Evolutionary conservation across 2,888 invertebrate genomes (phyloP).

Genomic region (Pseudanteris insignis): DNA sequence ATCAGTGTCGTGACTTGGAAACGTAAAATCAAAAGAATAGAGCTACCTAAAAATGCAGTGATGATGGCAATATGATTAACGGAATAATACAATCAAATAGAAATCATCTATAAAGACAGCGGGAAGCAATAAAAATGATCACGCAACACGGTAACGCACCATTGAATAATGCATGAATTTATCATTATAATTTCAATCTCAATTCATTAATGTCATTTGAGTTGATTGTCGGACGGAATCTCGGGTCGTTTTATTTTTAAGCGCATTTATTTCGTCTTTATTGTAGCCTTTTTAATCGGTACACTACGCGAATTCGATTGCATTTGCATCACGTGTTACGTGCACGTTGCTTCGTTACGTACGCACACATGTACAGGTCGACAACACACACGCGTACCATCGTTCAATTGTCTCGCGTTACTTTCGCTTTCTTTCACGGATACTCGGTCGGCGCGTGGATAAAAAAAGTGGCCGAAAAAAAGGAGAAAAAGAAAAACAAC

Average conservation of each 20-base stretch:
- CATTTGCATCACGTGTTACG: conserved; percentile 38
- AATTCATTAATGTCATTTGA: conserved; percentile 22
- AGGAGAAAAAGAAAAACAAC: conserved; percentile 21
- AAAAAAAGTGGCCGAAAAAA: conserved; percentile 14
- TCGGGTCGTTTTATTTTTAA: conserved; percentile 46
- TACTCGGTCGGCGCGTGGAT: conserved; percentile 14
- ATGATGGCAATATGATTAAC: neutral
- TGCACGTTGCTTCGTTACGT: conserved; percentile 29
- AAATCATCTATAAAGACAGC: neutral
- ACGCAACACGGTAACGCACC: conserved; percentile 8
- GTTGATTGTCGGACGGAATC: conserved; percentile 47
- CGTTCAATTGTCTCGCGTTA: conserved; percentile 51
- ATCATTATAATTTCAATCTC: conserved; percentile 23
- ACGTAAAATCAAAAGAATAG: too few relatives aligned
- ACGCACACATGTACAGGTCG: conserved; percentile 14
- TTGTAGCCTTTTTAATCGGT: conserved; percentile 54
- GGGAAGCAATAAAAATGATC: conserved; percentile 1
- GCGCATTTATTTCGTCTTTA: conserved; percentile 52
- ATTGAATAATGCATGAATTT: conserved; percentile 24
- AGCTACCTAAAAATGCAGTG: too few relatives aligned
- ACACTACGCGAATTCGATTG: conserved; percentile 50
- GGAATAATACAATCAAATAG: conserved; percentile 1
- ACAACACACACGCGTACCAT: conserved; percentile 13
- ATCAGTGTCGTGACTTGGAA: too few relatives aligned
- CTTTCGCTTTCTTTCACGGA: conserved; percentile 56